Evolutionary conservation across 30 jellyfish, hydroid and myxozoan species (phyloP).

Genomic region (Haliclystus octoradiatus): DNA sequence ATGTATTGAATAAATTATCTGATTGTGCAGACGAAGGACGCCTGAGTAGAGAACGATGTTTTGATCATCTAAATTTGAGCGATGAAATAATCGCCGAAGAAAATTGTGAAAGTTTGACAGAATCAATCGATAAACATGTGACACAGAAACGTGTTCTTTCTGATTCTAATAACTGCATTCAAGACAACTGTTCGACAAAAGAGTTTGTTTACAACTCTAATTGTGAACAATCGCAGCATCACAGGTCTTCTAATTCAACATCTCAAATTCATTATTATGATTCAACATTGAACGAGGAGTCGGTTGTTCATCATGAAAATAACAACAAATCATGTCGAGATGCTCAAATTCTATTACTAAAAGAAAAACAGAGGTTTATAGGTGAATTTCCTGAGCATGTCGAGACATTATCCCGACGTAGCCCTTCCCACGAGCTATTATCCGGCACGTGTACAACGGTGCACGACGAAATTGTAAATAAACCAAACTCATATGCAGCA

Average conservation of each 20-base stretch:
- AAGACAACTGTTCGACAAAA: too few species aligned
- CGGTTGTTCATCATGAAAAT: neutral
- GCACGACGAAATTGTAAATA: neutral
- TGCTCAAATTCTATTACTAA: neutral
- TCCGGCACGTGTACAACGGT: too few species aligned
- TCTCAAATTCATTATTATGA: neutral
- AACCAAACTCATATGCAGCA: too few species aligned
- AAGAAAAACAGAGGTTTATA: neutral
- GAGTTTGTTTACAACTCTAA: neutral
- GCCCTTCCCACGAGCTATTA: neutral
- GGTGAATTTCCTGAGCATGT: neutral
- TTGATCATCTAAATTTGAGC: slow-evolving; percentile 17
- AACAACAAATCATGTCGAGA: neutral
- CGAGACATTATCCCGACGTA: neutral
- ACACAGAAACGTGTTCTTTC: neutral
- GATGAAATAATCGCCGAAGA: neutral
- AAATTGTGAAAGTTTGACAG: neutral
- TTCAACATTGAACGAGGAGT: neutral
- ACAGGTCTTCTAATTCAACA: neutral
- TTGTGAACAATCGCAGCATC: neutral
- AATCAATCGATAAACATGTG: neutral
- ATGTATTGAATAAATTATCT: slow-evolving; percentile 68
- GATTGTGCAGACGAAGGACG: slow-evolving; percentile 79
- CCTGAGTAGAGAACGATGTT: slow-evolving; percentile 40
- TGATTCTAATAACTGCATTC: too few species aligned